Conservation (phyloP, 30 jellyfish, hydroid and myxozoan species). For the Aurelia sp. region DNA sequence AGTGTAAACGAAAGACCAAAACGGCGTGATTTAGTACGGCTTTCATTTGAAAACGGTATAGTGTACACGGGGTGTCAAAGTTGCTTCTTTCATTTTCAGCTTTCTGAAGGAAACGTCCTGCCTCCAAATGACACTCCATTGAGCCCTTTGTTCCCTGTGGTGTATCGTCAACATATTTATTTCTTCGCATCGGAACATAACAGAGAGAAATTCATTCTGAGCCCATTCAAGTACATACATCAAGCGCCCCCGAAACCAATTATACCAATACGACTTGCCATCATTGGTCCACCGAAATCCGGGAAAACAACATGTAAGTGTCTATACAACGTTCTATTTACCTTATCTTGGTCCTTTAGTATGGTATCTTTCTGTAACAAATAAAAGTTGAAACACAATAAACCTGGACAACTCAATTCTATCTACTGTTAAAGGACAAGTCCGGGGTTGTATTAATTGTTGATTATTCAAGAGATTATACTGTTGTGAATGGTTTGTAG, state of each 20-base stretch:
- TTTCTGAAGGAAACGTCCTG: constrained; percentile 76
- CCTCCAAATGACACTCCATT: constrained; percentile 63
- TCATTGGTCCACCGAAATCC: constrained; percentile 96
- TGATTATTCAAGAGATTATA: too few relatives aligned
- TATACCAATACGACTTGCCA: constrained; percentile 82
- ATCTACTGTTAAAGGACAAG: too few relatives aligned
- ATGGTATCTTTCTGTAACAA: too few relatives aligned
- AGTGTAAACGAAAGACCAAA: too few relatives aligned
- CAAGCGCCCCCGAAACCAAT: constrained; percentile 89
- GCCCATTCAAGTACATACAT: constrained; percentile 76
- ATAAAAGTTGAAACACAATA: too few relatives aligned
- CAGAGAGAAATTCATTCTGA: constrained; percentile 75
- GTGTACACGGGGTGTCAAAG: too few relatives aligned
- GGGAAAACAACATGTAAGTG: constrained; percentile 95
- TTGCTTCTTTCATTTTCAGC: constrained; percentile 33
- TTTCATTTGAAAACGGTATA: too few relatives aligned
- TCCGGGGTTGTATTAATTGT: too few relatives aligned
- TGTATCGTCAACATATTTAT: constrained; percentile 86
- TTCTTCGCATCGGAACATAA: constrained; percentile 81
- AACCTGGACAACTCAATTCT: too few relatives aligned
- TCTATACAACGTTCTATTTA: neutral
- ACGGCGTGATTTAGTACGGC: too few relatives aligned
- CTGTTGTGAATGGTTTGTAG: too few relatives aligned
- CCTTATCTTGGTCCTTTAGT: too few relatives aligned
- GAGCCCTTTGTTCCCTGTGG: constrained; percentile 75